Base-by-base conservation (phyloP, 2,797 vertebrate genomes). In the Melanotaenia maccullochi region DNA sequence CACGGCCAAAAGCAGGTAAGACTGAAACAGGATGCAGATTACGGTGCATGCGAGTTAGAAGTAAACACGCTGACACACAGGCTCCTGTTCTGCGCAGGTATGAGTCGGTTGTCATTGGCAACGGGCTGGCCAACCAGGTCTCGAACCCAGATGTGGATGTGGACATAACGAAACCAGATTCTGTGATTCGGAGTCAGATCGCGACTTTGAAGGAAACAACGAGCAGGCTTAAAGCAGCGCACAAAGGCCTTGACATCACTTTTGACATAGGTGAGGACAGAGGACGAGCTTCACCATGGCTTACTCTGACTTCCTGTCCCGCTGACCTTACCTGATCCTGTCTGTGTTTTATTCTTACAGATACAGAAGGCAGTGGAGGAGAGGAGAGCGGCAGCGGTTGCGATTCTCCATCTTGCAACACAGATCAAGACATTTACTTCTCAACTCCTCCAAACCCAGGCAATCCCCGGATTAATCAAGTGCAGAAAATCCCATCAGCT, bases 111-210 rank as follows among this genome's bases (percentile, higher is more conserved):
- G 96, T 99, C 83, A 96, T 96, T 58, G 96, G 96, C 52, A 99
- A 96, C 0, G 98, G 98, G 28, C 90, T 99, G 81, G 97, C 96
- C 85, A 99, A 96, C 89, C 98, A 99, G 85, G 94, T 95, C 38
- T 96, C 96, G n/a, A 99, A 99, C 89, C 98, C 98, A 0, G 97
- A 98, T 33, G 98, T 99, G 62, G 95, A 97, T 16, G 98, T 99
- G 0, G 97, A 99, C 82, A 96, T 97, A 75, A 97, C 95, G 28
- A 98, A 97, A 85, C 96, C 95, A 1, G 96, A 99, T 81, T 86
- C 93, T 9, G 79, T 97, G 86, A 97, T 99, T 78, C 96, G 97
- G 58, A 96, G 93, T 79, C 97, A 99, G 83, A 97, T 99, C 56
- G 95, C 96, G 65, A 93, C 93, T 49, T 90, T 99, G 76, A 96